phyloP scores from a whole-genome alignment of 2,113 vertebrate species.

The Corythornis vintsioides region DNA sequence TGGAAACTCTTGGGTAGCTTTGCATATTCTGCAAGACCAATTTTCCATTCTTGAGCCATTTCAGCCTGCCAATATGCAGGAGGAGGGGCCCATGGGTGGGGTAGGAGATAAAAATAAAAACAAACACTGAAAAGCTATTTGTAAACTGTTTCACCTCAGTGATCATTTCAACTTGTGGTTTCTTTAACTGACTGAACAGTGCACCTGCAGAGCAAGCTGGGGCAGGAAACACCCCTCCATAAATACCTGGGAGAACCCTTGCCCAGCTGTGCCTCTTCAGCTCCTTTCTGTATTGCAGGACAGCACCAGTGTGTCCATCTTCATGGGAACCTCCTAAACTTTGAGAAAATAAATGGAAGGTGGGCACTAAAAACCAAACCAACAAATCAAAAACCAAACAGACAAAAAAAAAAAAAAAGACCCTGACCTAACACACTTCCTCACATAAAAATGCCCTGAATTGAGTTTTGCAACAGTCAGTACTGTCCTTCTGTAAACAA shows the following conservation, averaged over 20 bases:
- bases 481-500: background rate
- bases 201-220: constrained; percentile 62
- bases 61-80: fast-evolving
- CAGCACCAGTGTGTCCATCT: fast-evolving
- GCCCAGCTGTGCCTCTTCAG: fast-evolving
- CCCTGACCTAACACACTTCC: background rate
- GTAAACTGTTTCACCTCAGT: constrained; percentile 60
- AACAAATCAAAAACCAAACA: background rate
- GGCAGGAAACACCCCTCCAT: constrained; percentile 42
- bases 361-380: too few species aligned
- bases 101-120: constrained; percentile 55
- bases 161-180: constrained; percentile 51
- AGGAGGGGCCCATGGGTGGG: background rate
- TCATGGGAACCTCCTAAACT: background rate
- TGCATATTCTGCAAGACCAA: background rate
- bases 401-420: background rate
- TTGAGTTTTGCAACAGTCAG: background rate
- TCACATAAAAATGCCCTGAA: background rate
- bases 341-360: background rate
- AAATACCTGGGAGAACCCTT: constrained; percentile 2
- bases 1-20: background rate
- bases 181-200: constrained; percentile 64
- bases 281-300: background rate
- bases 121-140: constrained; percentile 68
- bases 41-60: background rate